Conservation (phyloP, 2,888 invertebrate genomes). For the Clistopyga incitator region DNA sequence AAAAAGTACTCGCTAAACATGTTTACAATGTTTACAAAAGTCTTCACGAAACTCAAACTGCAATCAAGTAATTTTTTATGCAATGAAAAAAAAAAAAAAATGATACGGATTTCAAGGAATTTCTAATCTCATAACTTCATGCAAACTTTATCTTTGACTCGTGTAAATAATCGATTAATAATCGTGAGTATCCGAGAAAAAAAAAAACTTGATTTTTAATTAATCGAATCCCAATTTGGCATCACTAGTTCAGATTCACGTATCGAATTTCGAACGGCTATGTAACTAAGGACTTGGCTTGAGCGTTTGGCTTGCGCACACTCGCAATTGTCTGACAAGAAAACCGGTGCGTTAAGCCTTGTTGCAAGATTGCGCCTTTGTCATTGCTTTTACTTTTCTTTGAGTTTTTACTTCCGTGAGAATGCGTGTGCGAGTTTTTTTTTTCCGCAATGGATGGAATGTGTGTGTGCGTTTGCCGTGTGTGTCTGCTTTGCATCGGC, state of each 20-base stretch:
- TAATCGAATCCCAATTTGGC: too few relatives aligned
- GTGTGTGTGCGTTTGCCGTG: slow-evolving; percentile 14
- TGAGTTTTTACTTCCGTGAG: slow-evolving; percentile 2
- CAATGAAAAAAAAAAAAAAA: too few relatives aligned
- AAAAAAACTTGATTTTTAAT: too few relatives aligned
- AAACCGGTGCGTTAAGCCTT: slow-evolving; percentile 2
- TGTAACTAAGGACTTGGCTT: slow-evolving; percentile 58
- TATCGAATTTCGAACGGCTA: slow-evolving; percentile 27
- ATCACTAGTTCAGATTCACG: slow-evolving; percentile 1
- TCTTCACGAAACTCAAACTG: too few relatives aligned
- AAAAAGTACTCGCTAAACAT: too few relatives aligned
- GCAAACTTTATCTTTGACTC: too few relatives aligned
- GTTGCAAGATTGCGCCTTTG: slow-evolving; percentile 35
- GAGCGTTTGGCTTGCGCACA: slow-evolving; percentile 33
- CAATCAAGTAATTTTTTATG: too few relatives aligned
- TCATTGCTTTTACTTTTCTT: slow-evolving; percentile 28
- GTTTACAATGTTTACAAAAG: too few relatives aligned
- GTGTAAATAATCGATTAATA: too few relatives aligned
- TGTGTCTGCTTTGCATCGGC: slow-evolving; percentile 6
- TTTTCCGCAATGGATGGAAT: slow-evolving; percentile 4
- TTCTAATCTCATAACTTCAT: too few relatives aligned
- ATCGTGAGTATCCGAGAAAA: too few relatives aligned
- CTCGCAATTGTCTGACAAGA: slow-evolving; percentile 6
- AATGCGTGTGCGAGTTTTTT: slow-evolving; percentile 18
- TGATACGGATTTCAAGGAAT: too few relatives aligned